Evolutionary conservation across 2,797 vertebrate genomes (phyloP).

Genomic region (Loriculus beryllinus): DNA sequence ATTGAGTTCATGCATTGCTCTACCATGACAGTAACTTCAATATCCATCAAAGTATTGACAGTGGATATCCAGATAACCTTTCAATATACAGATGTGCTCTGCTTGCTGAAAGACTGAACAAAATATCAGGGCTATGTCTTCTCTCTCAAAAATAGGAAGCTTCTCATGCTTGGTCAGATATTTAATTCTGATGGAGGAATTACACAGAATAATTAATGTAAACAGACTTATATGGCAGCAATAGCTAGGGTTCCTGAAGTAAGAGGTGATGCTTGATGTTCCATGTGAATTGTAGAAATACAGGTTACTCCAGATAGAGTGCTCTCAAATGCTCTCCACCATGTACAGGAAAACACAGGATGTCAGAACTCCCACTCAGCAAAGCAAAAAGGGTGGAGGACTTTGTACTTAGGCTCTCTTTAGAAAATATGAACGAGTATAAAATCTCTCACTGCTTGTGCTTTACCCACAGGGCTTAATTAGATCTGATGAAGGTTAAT

Average conservation of each 20-base stretch:
- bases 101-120: not conserved
- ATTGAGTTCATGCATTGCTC: not conserved
- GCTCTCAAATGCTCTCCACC: not conserved
- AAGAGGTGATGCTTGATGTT: not conserved
- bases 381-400: not conserved
- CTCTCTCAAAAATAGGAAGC: not conserved
- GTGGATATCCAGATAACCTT: not conserved
- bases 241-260: not conserved
- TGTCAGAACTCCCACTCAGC: not conserved
- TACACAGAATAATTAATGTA: not conserved
- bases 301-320: not conserved
- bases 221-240: not conserved
- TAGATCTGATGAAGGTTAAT: constrained; percentile 38
- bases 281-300: not conserved
- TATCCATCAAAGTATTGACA: not conserved
- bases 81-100: not conserved
- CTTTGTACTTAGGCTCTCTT: not conserved
- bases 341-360: not conserved
- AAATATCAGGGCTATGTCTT: not conserved
- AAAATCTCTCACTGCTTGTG: not conserved
- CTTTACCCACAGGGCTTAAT: constrained; percentile 14
- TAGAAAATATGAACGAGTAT: not conserved
- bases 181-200: not conserved
- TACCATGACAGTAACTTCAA: not conserved
- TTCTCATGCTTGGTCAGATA: not conserved